Evolutionary conservation across 2,888 invertebrate species (phyloP), one percentile per base, ranked within the genome.

Genomic region (Dastarcus helophoroides): DNA sequence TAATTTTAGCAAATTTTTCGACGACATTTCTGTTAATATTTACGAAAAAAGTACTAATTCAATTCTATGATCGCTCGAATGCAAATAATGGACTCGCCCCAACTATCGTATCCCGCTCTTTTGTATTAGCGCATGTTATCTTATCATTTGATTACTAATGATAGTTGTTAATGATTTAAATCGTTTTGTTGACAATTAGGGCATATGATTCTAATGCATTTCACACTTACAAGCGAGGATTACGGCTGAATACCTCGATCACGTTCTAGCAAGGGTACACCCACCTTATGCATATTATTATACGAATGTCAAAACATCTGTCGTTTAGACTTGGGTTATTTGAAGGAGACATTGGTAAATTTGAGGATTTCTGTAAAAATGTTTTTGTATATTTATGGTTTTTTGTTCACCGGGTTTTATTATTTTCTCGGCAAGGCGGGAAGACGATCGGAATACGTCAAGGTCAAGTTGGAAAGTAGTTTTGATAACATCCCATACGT

Each of bases 51-150:
- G 23, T 17, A 33, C 31, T 42, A 46, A 42, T 40, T 28, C 36
- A 39, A 42, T 42, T 41, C 43, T 42, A 32, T 37, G 30, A 28
- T 38, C 34, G n/a, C n/a, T 39, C 33, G 40, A 38, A 24, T 32
- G 38, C 33, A 31, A 29, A 38, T 36, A 60, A 58, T 60, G 60
- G 60, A 58, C 54, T 54, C 53, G 51, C 54, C 59, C 57, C 46
- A 46, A 50, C 48, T 46, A 47, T 45, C 40, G 28, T 41, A 53
- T 56, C 60, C 60, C 60, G 59, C 59, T 59, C 58, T 60, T 60
- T 60, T 60, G 52, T 24, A 7, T 41, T 39, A 47, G 44, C 50
- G 48, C 51, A 48, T 53, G 50, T 49, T 53, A 44, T 51, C 43
- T 42, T 40, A 38, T 38, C 32, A 29, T 31, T 22, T 21, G 9